Evolutionary conservation across 2,888 invertebrate genomes (phyloP).

Genomic region (Cordylochernes scorpioides): DNA sequence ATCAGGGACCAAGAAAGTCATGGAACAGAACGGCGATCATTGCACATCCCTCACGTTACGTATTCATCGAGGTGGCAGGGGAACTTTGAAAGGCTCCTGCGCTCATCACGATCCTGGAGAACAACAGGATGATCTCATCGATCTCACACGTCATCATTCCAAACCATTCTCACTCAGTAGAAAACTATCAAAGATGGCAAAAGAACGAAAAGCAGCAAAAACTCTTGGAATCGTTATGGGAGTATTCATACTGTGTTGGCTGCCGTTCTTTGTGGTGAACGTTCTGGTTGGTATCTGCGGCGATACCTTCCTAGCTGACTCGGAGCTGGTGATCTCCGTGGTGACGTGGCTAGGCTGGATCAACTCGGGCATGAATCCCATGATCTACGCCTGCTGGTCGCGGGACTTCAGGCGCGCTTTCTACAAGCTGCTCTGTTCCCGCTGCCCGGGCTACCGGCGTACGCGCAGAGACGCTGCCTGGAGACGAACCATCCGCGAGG

Average conservation of each 20-base stretch:
- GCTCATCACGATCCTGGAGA: not conserved
- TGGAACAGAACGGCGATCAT: constrained; percentile 15
- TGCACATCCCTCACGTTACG: constrained; percentile 39
- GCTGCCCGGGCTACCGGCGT: constrained; percentile 46
- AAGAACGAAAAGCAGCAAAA: constrained; percentile 90
- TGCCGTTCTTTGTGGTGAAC: constrained; percentile 88
- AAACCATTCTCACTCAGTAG: constrained; percentile 77
- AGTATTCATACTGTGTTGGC: constrained; percentile 74
- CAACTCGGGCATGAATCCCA: constrained; percentile 84
- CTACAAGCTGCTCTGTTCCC: constrained; percentile 60
- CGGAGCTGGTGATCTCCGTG: constrained; percentile 57
- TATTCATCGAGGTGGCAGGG: constrained; percentile 59
- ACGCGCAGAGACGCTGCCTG: constrained; percentile 4
- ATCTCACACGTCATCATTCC: constrained; percentile 6
- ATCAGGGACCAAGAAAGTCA: constrained; percentile 45
- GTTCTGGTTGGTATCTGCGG: constrained; percentile 54
- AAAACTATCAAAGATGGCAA: constrained; percentile 77
- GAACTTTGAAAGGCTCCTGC: constrained; percentile 2
- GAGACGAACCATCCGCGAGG: constrained; percentile 4
- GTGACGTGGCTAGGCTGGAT: constrained; percentile 88
- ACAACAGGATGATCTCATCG: not conserved
- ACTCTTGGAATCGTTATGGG: constrained; percentile 90
- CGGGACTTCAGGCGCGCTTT: constrained; percentile 71
- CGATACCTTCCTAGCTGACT: constrained; percentile 48
- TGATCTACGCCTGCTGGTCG: constrained; percentile 92